Conservation (phyloP, 64 coral and sea anemone species). For the Dendrophyllia cribrosa region DNA sequence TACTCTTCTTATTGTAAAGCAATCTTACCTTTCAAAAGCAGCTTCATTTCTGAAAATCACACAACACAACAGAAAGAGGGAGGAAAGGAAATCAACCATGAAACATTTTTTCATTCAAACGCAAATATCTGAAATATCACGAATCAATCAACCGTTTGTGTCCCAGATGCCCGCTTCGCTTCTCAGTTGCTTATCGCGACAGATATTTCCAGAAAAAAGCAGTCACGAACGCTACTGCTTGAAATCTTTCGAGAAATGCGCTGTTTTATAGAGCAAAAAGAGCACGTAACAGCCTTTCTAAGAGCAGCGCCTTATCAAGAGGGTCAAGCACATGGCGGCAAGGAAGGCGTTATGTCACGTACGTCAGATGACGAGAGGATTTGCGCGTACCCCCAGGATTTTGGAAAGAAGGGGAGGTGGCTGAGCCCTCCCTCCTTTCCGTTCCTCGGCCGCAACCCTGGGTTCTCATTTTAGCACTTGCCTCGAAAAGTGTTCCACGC, state of each 20-base stretch:
- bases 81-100: not conserved
- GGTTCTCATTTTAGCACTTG: too few relatives aligned
- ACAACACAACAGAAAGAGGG: not conserved
- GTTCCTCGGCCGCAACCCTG: too few relatives aligned
- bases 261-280: too few relatives aligned
- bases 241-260: not conserved
- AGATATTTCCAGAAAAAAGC: not conserved
- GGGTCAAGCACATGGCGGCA: too few relatives aligned
- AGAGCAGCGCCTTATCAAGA: too few relatives aligned
- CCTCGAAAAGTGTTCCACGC: too few relatives aligned
- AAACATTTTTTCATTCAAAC: not conserved
- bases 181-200: not conserved
- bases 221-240: not conserved
- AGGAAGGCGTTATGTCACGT: too few relatives aligned
- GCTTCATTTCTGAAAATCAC: not conserved
- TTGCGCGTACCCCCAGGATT: too few relatives aligned
- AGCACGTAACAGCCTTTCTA: too few relatives aligned
- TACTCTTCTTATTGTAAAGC: not conserved
- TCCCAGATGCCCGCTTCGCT: not conserved
- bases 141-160: not conserved
- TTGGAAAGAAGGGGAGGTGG: too few relatives aligned
- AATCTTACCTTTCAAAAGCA: conserved; percentile 3
- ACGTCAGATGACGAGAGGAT: too few relatives aligned
- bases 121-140: not conserved
- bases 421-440: too few relatives aligned